Conservation (phyloP, 2,888 invertebrate species). For the Coenonympha glycerion region DNA sequence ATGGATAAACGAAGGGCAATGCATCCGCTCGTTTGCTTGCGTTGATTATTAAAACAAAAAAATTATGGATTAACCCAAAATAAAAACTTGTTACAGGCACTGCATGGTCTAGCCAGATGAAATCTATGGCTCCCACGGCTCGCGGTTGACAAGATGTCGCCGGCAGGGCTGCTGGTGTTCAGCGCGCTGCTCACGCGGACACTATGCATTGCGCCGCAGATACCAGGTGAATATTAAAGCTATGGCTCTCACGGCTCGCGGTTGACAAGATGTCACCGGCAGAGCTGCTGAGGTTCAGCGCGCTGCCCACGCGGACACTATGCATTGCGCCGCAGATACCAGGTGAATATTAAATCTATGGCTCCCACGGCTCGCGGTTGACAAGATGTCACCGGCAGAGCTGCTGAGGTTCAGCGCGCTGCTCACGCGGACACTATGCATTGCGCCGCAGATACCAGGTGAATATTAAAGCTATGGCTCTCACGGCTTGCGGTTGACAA, state of each 20-base stretch:
- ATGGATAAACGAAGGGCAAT: too few relatives aligned
- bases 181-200: conserved; percentile 61
- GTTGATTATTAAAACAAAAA: too few relatives aligned
- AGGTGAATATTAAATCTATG: conserved; percentile 54
- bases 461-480: conserved; percentile 49
- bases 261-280: conserved; percentile 64
- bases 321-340: conserved; percentile 66
- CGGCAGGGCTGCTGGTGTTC: conserved; percentile 60
- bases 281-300: conserved; percentile 60
- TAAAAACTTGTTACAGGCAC: conserved; percentile 45
- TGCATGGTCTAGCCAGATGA: conserved; percentile 49
- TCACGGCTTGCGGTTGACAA: conserved; percentile 51
- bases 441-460: conserved; percentile 68
- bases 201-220: conserved; percentile 64
- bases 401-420: conserved; percentile 63
- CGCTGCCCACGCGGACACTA: conserved; percentile 59
- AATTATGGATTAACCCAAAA: not conserved
- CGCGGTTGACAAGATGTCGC: conserved; percentile 62
- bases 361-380: conserved; percentile 50
- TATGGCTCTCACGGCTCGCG: conserved; percentile 51
- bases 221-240: conserved; percentile 55
- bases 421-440: conserved; percentile 60
- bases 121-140: conserved; percentile 51
- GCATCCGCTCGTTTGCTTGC: too few relatives aligned
- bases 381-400: conserved; percentile 62